phyloP scores from a whole-genome alignment of 2,113 vertebrate species.

The Seriola dumerili region DNA sequence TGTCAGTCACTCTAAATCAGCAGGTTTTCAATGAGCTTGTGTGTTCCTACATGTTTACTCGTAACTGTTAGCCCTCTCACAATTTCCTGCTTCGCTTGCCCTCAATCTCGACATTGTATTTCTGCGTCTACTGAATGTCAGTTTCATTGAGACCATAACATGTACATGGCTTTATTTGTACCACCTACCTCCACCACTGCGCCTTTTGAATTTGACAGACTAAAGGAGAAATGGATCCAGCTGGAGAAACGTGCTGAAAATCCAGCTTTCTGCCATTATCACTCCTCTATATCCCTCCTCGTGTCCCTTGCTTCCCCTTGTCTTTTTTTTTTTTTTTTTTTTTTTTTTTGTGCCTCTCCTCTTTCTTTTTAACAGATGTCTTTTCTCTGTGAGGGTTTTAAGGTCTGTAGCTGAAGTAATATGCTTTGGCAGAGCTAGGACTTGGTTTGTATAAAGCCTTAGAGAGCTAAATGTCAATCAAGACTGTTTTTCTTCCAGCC shows the following conservation, averaged over 20 bases:
- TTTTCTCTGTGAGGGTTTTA: slow-evolving; percentile 72
- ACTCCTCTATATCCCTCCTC: slow-evolving; percentile 59
- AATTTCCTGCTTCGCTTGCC: slow-evolving; percentile 6
- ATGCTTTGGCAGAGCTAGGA: slow-evolving; percentile 73
- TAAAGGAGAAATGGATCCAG: slow-evolving; percentile 60
- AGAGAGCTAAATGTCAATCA: slow-evolving; percentile 84
- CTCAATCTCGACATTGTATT: slow-evolving; percentile 12
- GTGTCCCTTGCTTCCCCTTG: slow-evolving; percentile 51
- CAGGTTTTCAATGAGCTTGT: slow-evolving; percentile 16
- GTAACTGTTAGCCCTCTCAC: background rate
- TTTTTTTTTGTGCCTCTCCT: slow-evolving; percentile 19
- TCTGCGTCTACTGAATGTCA: slow-evolving; percentile 24
- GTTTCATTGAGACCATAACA: slow-evolving; percentile 30
- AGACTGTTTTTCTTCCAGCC: slow-evolving; percentile 79
- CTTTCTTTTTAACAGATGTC: slow-evolving; percentile 75
- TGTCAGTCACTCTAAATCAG: slow-evolving; percentile 50
- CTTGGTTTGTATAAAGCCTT: slow-evolving; percentile 77
- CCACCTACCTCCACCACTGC: slow-evolving; percentile 8
- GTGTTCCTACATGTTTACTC: slow-evolving; percentile 13
- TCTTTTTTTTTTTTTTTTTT: slow-evolving; percentile 29
- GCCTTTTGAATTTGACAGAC: slow-evolving; percentile 41
- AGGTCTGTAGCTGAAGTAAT: slow-evolving; percentile 80
- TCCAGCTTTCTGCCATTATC: slow-evolving; percentile 70
- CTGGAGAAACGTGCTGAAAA: slow-evolving; percentile 70
- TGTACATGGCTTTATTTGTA: slow-evolving; percentile 48